Percentiles rank a stretch among this genome's conserved stretches.
These are phyloP conservation scores for Shinisaurus crocodilurus DNA, from an alignment of 2,113 vertebrate genomes.

Conservation along the genomic window DNA sequence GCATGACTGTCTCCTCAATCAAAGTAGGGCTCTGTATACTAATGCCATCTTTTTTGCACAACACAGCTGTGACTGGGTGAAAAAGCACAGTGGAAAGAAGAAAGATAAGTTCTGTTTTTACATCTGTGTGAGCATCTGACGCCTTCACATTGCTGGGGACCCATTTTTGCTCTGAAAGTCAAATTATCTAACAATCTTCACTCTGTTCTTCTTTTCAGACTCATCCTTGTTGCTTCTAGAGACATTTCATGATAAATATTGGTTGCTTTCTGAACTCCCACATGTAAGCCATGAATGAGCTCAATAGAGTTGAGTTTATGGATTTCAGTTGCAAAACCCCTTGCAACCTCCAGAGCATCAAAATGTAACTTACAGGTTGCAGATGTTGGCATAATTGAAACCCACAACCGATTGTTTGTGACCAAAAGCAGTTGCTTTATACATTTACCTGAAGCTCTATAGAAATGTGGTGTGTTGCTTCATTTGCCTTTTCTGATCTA, in stretches of 20 bases:
- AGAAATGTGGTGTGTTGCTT: neutral
- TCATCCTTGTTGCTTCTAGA: neutral
- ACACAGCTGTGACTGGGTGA: neutral
- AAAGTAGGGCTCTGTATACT: neutral
- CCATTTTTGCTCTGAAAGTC: neutral
- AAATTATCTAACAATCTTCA: neutral
- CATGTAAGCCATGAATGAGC: neutral
- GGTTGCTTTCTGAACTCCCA: neutral
- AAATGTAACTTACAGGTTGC: neutral
- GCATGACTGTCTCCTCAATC: neutral
- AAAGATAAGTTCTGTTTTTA: neutral
- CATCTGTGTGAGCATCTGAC: slow-evolving; percentile 3
- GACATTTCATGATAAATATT: neutral
- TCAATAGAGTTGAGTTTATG: neutral
- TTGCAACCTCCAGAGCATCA: neutral
- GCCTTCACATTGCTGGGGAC: neutral
- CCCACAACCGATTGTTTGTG: neutral
- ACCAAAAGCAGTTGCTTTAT: neutral
- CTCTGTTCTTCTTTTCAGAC: neutral
- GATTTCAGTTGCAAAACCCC: neutral
- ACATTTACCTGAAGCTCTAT: neutral
- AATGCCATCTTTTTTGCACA: neutral
- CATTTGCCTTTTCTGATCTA: neutral
- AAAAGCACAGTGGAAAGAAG: neutral
- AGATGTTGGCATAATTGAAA: neutral